A percentile compares a stretch with the other conserved stretches of the same genome.
phyloP scores from a whole-genome alignment of 2,113 vertebrate species.

The Emydocephalus ijimae region DNA sequence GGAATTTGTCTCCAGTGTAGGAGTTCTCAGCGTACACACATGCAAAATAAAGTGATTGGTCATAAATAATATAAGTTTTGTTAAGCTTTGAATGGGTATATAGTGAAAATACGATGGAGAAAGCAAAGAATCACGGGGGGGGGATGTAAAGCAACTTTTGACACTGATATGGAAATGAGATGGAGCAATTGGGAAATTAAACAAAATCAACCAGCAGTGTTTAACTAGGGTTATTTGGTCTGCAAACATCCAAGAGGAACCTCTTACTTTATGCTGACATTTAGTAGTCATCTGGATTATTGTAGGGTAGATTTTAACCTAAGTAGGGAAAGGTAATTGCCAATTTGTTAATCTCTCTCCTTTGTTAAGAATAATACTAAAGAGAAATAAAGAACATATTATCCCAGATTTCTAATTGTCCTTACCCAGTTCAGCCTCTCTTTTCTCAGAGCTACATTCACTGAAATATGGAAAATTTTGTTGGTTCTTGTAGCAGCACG shows the following conservation, averaged over 20 bases:
- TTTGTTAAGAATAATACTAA: background rate
- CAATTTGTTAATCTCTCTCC: background rate
- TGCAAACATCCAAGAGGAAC: background rate
- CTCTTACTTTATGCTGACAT: background rate
- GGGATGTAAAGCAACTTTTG: background rate
- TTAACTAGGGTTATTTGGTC: background rate
- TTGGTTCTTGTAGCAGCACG: background rate
- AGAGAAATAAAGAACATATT: background rate
- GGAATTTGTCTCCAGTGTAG: no score
- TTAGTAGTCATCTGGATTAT: background rate
- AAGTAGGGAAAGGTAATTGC: background rate
- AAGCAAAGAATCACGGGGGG: background rate
- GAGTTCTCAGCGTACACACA: no score
- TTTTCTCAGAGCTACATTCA: background rate
- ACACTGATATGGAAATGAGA: background rate
- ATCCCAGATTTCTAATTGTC: background rate
- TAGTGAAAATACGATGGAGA: background rate
- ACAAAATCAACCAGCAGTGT: background rate
- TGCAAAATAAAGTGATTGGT: no score
- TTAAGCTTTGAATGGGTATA: background rate
- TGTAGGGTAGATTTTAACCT: background rate
- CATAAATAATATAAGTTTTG: background rate
- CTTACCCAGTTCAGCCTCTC: background rate
- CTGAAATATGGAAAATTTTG: background rate
- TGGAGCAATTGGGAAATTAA: background rate